These are phyloP conservation scores for Gnatocerus cornutus DNA, from an alignment of 2,888 invertebrate species.

Conservation along the genomic window DNA sequence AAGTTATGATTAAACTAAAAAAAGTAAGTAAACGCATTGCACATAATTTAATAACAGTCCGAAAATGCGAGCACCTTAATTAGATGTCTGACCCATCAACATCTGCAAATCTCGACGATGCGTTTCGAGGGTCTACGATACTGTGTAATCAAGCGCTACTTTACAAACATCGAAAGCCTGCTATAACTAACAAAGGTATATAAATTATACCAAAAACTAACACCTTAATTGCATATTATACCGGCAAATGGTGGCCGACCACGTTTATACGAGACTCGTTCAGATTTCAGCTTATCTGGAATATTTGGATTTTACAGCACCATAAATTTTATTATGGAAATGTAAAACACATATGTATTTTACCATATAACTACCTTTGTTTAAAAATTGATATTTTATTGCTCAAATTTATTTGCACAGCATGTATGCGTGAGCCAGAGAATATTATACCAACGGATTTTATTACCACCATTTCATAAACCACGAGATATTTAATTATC, in stretches of 20 bases:
- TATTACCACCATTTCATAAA: slow-evolving; percentile 21
- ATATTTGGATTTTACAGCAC: slow-evolving; percentile 1
- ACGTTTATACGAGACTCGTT: slow-evolving; percentile 32
- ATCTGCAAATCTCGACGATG: slow-evolving; percentile 22
- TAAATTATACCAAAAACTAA: slow-evolving; percentile 60
- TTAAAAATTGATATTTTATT: slow-evolving; percentile 19
- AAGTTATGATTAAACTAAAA: slow-evolving; percentile 12
- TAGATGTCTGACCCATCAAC: slow-evolving; percentile 28
- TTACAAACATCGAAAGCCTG: slow-evolving; percentile 56
- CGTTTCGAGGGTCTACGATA: slow-evolving; percentile 44
- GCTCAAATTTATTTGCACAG: slow-evolving; percentile 18
- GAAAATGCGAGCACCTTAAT: slow-evolving; percentile 18
- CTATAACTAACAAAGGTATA: slow-evolving; percentile 54
- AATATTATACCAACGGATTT: slow-evolving; percentile 19
- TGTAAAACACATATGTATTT: not conserved
- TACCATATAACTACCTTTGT: not conserved
- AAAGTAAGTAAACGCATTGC: slow-evolving; percentile 12
- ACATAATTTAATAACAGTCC: slow-evolving; percentile 9
- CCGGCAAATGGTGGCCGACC: slow-evolving; percentile 38
- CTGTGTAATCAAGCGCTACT: slow-evolving; percentile 57
- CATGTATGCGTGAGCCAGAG: slow-evolving; percentile 3
- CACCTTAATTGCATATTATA: slow-evolving; percentile 53
- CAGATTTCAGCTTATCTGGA: not conserved
- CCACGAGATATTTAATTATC: slow-evolving; percentile 13
- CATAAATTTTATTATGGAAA: slow-evolving; percentile 3